phyloP scores from a whole-genome alignment of 2,888 invertebrate genomes.

The Ophion ellenae region DNA sequence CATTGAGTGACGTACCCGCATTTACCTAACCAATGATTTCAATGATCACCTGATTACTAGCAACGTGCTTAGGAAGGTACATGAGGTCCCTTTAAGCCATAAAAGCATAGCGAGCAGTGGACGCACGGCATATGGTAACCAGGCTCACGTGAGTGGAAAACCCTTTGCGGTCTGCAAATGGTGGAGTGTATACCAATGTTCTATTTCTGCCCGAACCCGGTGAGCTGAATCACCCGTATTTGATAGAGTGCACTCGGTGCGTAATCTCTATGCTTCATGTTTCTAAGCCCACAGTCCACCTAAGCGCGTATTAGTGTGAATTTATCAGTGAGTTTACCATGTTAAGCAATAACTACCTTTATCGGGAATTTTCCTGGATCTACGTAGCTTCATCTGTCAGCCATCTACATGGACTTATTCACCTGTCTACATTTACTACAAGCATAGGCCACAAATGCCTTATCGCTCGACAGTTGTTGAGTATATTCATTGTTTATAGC shows the following conservation, averaged over 20 bases:
- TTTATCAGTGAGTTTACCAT: conserved; percentile 29
- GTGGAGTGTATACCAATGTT: conserved; percentile 33
- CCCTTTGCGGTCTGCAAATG: conserved; percentile 42
- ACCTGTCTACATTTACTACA: not conserved
- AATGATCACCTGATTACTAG: not conserved
- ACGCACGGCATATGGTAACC: conserved; percentile 15
- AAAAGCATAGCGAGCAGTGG: conserved; percentile 29
- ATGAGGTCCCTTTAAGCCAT: conserved; percentile 1
- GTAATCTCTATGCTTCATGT: conserved; percentile 60
- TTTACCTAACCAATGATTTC: conserved; percentile 42
- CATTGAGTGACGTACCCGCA: conserved; percentile 11
- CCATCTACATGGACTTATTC: not conserved
- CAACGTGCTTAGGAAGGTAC: not conserved
- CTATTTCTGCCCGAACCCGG: conserved; percentile 19
- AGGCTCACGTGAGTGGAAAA: conserved; percentile 40
- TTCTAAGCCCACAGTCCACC: conserved; percentile 19
- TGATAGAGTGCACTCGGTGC: conserved; percentile 65
- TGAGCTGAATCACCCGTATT: conserved; percentile 54
- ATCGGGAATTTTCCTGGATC: not conserved
- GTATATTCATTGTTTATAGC: no score
- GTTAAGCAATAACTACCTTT: conserved; percentile 8
- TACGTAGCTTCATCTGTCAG: not conserved
- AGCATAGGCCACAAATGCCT: not conserved
- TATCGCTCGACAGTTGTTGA: no score
- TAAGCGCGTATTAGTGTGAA: conserved; percentile 10